These are phyloP conservation scores for Drosophila serrata DNA, from an alignment of 1,140 invertebrate species.

Conservation along the genomic window DNA sequence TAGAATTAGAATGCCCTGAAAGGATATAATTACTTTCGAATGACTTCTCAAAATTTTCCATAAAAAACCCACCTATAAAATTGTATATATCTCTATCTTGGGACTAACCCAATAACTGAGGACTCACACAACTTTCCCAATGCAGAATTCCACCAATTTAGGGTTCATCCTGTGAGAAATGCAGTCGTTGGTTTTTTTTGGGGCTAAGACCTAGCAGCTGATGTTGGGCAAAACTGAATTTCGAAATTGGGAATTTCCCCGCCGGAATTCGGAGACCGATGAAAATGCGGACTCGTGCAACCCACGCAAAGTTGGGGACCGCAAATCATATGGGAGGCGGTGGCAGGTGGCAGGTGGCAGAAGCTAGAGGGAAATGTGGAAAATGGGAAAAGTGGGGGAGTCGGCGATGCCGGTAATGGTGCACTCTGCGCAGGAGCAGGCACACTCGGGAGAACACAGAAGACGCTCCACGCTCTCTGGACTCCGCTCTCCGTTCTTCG, in stretches of 20 bases:
- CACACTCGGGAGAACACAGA: slow-evolving; percentile 3
- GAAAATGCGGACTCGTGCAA: slow-evolving; percentile 2
- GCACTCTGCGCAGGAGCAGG: slow-evolving; percentile 35
- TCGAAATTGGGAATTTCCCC: slow-evolving; percentile 45
- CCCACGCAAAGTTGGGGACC: slow-evolving; percentile 28
- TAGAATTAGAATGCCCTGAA: too few relatives aligned
- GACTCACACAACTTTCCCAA: slow-evolving; percentile 19
- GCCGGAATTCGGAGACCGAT: slow-evolving; percentile 10
- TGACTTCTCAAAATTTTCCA: neutral
- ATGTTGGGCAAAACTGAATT: slow-evolving; percentile 57
- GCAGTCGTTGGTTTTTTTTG: slow-evolving; percentile 20
- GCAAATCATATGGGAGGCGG: slow-evolving; percentile 46
- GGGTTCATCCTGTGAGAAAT: slow-evolving; percentile 29
- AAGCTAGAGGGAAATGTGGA: slow-evolving; percentile 5
- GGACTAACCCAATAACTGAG: slow-evolving; percentile 4
- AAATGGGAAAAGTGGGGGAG: slow-evolving; percentile 32
- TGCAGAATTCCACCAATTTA: neutral
- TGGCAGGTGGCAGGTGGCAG: neutral
- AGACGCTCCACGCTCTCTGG: slow-evolving; percentile 5
- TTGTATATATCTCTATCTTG: neutral
- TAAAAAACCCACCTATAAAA: neutral
- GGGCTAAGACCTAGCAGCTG: slow-evolving; percentile 15
- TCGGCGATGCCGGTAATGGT: slow-evolving; percentile 39
- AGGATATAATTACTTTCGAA: neutral
- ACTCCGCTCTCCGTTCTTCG: slow-evolving; percentile 3